A percentile compares a stretch with the other conserved stretches of the same genome.
Conservation (phyloP, 2,113 vertebrate species). For the Tinamus guttatus region DNA sequence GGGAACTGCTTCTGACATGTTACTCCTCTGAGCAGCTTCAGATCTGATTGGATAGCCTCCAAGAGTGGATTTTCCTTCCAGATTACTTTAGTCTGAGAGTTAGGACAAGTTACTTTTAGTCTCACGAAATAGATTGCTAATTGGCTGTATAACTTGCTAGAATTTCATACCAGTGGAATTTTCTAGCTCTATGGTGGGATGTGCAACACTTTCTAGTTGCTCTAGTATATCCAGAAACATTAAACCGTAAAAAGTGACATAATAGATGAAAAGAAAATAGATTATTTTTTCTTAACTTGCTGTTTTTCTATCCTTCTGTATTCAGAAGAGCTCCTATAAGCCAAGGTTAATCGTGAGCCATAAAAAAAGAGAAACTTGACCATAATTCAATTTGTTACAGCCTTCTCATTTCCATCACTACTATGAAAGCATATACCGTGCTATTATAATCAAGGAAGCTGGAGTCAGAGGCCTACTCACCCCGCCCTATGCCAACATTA, state of each 20-base stretch:
- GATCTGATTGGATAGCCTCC: slow-evolving; percentile 25
- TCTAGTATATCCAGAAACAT: background rate
- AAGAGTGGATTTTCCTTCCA: slow-evolving; percentile 17
- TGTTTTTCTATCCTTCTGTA: slow-evolving; percentile 31
- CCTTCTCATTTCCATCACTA: background rate
- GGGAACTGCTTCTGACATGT: background rate
- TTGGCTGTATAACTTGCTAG: background rate
- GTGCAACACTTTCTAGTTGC: background rate
- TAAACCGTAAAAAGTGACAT: background rate
- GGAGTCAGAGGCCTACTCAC: background rate
- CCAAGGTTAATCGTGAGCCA: background rate
- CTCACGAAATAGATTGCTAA: background rate
- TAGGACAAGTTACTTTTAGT: background rate
- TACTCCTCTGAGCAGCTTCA: background rate
- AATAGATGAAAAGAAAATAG: background rate
- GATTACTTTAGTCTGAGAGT: background rate
- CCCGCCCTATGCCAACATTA: background rate
- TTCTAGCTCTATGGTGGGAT: background rate
- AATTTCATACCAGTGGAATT: background rate
- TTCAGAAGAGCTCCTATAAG: slow-evolving; percentile 14
- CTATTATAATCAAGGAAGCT: slow-evolving; percentile 28
- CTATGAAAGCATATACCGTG: background rate
- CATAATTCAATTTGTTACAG: slow-evolving; percentile 8
- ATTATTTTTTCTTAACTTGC: slow-evolving; percentile 1
- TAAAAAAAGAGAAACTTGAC: slow-evolving; percentile 1